Base-by-base conservation (phyloP, 2,113 vertebrate species). In the Sclerurus mexicanus region DNA sequence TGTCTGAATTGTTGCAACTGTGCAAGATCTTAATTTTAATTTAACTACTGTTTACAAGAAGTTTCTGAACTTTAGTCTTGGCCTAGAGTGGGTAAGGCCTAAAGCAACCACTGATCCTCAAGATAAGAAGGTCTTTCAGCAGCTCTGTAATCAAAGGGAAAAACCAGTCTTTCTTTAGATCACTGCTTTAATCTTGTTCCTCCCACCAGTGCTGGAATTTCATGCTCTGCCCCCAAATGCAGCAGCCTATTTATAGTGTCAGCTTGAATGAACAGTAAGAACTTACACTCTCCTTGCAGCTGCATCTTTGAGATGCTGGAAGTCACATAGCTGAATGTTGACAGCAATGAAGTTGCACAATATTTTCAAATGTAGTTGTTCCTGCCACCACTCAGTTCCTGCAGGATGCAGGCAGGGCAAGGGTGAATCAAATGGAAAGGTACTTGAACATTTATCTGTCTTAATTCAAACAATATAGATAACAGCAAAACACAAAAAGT, bases 131-230 rank as follows among this genome's bases (percentile, higher is more conserved):
- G 35, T 73, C 53, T 89, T 89, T 78, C 69, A 85, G 66, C 77
- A 89, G 77, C 66, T 82, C 60, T 85, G 44, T 94, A 81, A 87
- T 89, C 69, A 74, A 92, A 89, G 59, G 52, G 1, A n/a, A 68
- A 92, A 80, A 78, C 0, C 49, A 73, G 56, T 64, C 87, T 91
- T 71, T 79, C 52, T 93, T 89, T 35, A 75, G 78, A 79, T 60
- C 31, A 12, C 53, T 66, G 20, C 81, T 95, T 96, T 93, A 52
- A 94, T 84, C 84, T 82, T 73, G 58, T 72, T 93, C 93, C 91
- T 94, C 87, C 52, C 69, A 81, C 69, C 66, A 76, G 1, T 25
- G 40, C n/a, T 78, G 87, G 91, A 75, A 89, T 94, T 64, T n/a
- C 7, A 6, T 91, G 66, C 68, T 90, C 52, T 91, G 84, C 91